Percentiles rank a stretch among this genome's conserved stretches.
Evolutionary conservation across 1,140 invertebrate species (phyloP).

Genomic region (Zaprionus ghesquierei): DNA sequence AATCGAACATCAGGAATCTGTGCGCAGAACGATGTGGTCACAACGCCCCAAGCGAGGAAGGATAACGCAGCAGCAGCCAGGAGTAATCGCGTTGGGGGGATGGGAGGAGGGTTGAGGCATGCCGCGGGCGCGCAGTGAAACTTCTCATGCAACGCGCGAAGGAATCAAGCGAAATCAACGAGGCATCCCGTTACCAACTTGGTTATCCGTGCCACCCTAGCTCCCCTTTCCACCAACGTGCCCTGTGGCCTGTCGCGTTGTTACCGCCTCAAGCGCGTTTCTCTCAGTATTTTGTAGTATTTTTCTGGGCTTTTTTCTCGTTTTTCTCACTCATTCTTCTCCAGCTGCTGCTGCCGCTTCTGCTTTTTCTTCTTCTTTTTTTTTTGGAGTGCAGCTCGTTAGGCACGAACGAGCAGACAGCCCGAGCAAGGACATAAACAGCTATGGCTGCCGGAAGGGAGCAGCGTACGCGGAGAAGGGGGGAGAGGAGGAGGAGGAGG

Average conservation of each 20-base stretch:
- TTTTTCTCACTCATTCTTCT: background rate
- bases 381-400: conserved; percentile 71
- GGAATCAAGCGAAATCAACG: conserved; percentile 74
- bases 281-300: conserved; percentile 16
- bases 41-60: conserved; percentile 23
- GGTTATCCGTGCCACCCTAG: conserved; percentile 64
- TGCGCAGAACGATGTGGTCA: conserved; percentile 46
- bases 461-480: background rate
- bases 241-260: background rate
- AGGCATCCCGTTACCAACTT: conserved; percentile 62
- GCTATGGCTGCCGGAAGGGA: conserved; percentile 30
- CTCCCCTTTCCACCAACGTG: conserved; percentile 27
- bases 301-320: conserved; percentile 6
- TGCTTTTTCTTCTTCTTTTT: background rate
- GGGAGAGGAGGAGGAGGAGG: background rate
- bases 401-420: conserved; percentile 75
- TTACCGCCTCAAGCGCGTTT: conserved; percentile 48
- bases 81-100: no score
- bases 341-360: background rate
- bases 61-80: no score
- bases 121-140: background rate
- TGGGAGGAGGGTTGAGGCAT: no score
- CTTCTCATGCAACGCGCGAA: conserved; percentile 15
- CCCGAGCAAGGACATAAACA: conserved; percentile 71
- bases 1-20: conserved; percentile 80